These are phyloP conservation scores for Pseudorasbora parva DNA, from an alignment of 2,113 vertebrate genomes.

Conservation along the genomic window DNA sequence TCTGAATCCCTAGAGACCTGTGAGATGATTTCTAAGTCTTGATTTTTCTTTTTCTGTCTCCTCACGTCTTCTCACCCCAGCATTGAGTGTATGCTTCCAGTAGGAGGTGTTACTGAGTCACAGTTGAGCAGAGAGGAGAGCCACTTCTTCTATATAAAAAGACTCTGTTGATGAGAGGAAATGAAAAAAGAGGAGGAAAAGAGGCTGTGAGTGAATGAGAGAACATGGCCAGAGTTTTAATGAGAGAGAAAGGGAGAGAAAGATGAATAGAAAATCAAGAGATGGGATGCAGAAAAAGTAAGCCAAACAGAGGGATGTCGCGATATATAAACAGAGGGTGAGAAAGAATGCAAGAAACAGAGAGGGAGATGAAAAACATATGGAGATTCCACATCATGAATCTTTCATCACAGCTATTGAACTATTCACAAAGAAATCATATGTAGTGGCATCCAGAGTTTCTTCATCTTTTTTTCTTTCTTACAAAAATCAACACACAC, in stretches of 20 bases:
- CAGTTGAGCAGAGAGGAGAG: neutral
- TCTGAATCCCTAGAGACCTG: neutral
- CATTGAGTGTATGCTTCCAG: neutral
- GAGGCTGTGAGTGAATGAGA: conserved; percentile 14
- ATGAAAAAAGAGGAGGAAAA: conserved; percentile 36
- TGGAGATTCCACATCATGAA: conserved; percentile 56
- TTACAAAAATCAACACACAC: conserved; percentile 7
- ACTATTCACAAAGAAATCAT: conserved; percentile 47
- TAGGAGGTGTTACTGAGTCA: conserved; percentile 37
- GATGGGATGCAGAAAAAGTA: conserved; percentile 2
- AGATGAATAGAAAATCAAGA: neutral
- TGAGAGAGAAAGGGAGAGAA: neutral
- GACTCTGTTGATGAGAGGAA: conserved; percentile 52
- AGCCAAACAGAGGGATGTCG: neutral
- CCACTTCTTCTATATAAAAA: conserved; percentile 50
- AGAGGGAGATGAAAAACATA: conserved; percentile 38
- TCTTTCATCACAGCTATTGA: conserved; percentile 65
- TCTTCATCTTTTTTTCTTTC: neutral
- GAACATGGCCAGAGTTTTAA: conserved; percentile 46
- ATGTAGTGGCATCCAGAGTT: conserved; percentile 12
- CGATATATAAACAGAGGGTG: conserved; percentile 29
- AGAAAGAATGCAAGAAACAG: conserved; percentile 61
- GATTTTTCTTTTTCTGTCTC: neutral
- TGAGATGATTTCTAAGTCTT: neutral
- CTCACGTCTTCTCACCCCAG: neutral